A percentile compares a stretch with the other conserved stretches of the same genome.
These are phyloP conservation scores for Laothoe populi DNA, from an alignment of 2,888 invertebrate genomes.

Conservation along the genomic window DNA sequence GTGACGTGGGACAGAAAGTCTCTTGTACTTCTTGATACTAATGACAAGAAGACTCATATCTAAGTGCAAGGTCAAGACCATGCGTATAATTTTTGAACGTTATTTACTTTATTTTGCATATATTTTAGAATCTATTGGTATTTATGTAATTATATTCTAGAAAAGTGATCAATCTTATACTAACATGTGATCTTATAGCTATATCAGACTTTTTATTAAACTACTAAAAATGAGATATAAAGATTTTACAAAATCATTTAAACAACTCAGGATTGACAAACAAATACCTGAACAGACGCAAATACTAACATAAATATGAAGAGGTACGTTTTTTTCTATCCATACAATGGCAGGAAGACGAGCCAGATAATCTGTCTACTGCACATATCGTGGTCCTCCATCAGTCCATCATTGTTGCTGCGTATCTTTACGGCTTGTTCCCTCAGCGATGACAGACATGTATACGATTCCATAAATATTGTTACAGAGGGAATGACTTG, in stretches of 20 bases:
- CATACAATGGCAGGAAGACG: constrained; percentile 23
- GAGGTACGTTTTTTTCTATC: constrained; percentile 13
- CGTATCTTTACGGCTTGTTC: constrained; percentile 22
- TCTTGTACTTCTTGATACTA: too few species aligned
- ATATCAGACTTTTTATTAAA: too few species aligned
- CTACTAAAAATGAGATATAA: too few species aligned
- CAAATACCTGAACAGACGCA: constrained; percentile 7
- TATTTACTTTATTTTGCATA: too few species aligned
- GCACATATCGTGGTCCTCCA: constrained; percentile 16
- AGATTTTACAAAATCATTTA: background rate
- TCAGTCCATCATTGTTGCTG: constrained; percentile 23
- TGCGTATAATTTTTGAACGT: too few species aligned
- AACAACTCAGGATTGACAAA: constrained; percentile 2
- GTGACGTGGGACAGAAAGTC: too few species aligned
- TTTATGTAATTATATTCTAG: too few species aligned
- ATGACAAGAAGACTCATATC: too few species aligned
- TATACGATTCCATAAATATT: constrained; percentile 25
- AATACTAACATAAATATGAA: constrained; percentile 12
- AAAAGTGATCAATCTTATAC: too few species aligned
- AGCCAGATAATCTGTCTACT: constrained; percentile 22
- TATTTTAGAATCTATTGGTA: too few species aligned
- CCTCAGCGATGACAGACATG: constrained; percentile 24
- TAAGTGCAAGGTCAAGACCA: too few species aligned
- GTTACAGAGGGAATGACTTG: constrained; percentile 19
- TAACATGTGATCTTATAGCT: too few species aligned